These are phyloP conservation scores for Diorhabda elongata DNA, from an alignment of 1,140 invertebrate species.

Conservation along the genomic window DNA sequence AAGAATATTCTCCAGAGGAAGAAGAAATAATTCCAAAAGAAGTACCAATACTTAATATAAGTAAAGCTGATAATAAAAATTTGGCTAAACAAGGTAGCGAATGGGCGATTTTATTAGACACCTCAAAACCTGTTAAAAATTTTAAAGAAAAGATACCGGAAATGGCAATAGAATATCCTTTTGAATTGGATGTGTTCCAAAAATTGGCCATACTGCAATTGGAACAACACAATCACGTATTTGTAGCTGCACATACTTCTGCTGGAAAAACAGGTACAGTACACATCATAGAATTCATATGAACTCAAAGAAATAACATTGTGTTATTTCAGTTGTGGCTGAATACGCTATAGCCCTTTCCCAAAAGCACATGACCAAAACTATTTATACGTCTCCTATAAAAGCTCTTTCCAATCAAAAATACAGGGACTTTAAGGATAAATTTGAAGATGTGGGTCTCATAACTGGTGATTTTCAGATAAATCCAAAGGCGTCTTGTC, in stretches of 20 bases:
- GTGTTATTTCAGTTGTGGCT: constrained; percentile 74
- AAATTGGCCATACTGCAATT: constrained; percentile 92
- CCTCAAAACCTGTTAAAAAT: constrained; percentile 71
- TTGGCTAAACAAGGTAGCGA: constrained; percentile 52
- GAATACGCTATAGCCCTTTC: constrained; percentile 97
- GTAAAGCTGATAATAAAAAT: constrained; percentile 19
- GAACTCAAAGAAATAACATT: constrained; percentile 53
- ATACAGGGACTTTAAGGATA: constrained; percentile 92
- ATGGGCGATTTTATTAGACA: constrained; percentile 86
- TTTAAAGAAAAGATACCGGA: constrained; percentile 80
- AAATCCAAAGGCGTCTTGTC: constrained; percentile 85
- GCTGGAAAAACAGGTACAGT: constrained; percentile 60
- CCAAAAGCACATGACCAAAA: constrained; percentile 86
- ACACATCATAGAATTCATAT: too few relatives aligned
- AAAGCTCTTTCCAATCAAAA: constrained; percentile 99
- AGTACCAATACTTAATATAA: constrained; percentile 31
- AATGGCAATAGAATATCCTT: constrained; percentile 82
- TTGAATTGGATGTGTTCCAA: constrained; percentile 96
- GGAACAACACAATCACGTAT: constrained; percentile 92
- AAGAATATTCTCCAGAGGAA: constrained; percentile 32
- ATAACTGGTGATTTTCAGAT: constrained; percentile 97
- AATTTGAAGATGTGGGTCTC: constrained; percentile 89
- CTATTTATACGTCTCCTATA: constrained; percentile 98
- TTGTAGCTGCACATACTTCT: constrained; percentile 98
- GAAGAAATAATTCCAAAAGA: constrained; percentile 40